Base-by-base conservation (phyloP, 2,888 invertebrate species). In the Eupithecia exiguata region DNA sequence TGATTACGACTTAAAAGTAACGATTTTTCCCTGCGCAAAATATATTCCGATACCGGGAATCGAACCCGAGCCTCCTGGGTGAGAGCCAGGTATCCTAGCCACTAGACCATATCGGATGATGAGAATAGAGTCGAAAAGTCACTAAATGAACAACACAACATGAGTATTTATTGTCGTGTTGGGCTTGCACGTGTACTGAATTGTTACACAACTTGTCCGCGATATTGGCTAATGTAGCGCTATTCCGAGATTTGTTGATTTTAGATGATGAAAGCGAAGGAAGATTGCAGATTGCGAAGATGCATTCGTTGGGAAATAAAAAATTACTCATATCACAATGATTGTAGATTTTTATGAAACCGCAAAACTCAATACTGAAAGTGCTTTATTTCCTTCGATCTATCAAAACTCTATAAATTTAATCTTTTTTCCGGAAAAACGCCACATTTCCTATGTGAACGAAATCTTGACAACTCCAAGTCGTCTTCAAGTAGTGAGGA, bases 61-160 rank as follows among this genome's bases (percentile, higher is more conserved):
- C 94, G 95, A 95, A 95, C 95, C 95, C 95, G 95, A 93, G 94
- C 94, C 94, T 94, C 95, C 95, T 95, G 95, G 95, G 95, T 96
- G 95, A 95, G 95, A 95, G 95, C 95, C 95, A 95, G 95, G 95
- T 95, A 96, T 95, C 95, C 95, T 95, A 95, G 95, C 95, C 95
- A 95, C 95, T 95, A 95, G 95, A 95, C 95, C 95, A 95, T 95
- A 95, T 85, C 87, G 86, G 87, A 86, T 79, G 4, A 36, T 74
- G 14, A 1, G 3, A 21, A 3, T 1, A 5, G 0, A 1, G 1
- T 21, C 21, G 65, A 66, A 66, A 66, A 66, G 16, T 16, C 35
- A 62, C 25, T 18, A 9, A 16, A 62, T 0, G 16, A 62, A 21
- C 53, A 21, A 53, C 53, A 53, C 53, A 12, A 21, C 12, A 21